phyloP scores from a whole-genome alignment of 2,888 invertebrate species.

The Watsonalla binaria region DNA sequence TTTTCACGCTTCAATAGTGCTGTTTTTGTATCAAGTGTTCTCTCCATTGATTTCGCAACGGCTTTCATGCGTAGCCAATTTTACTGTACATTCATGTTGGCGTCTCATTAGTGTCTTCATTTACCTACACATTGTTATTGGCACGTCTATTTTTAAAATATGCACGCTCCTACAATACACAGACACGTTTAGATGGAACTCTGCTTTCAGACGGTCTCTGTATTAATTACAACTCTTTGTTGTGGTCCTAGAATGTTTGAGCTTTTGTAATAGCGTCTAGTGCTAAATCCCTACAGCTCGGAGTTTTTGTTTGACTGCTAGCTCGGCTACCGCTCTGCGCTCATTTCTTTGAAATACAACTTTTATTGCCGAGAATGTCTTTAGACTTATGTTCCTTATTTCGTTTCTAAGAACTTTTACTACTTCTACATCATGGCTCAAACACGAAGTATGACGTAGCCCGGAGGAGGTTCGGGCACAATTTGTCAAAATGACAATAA shows the following conservation, averaged over 20 bases:
- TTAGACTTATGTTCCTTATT: background rate
- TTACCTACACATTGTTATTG: slow-evolving; percentile 54
- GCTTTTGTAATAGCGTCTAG: slow-evolving; percentile 5
- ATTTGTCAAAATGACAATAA: slow-evolving; percentile 23
- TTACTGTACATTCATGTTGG: slow-evolving; percentile 42
- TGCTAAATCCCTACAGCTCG: background rate
- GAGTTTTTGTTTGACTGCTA: background rate
- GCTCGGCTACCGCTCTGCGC: background rate
- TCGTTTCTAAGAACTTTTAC: slow-evolving; percentile 1
- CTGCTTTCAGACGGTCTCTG: slow-evolving; percentile 14
- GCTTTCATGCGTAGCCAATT: slow-evolving; percentile 43
- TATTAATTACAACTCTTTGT: slow-evolving; percentile 32
- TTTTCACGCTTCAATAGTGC: slow-evolving; percentile 12
- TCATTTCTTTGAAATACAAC: background rate
- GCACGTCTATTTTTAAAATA: slow-evolving; percentile 51
- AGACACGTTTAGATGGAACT: slow-evolving; percentile 23
- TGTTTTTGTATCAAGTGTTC: slow-evolving; percentile 16
- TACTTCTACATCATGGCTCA: background rate
- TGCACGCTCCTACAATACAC: slow-evolving; percentile 25
- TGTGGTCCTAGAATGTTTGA: slow-evolving; percentile 17
- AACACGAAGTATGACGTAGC: slow-evolving; percentile 15
- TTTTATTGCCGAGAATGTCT: background rate
- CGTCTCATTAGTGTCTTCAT: slow-evolving; percentile 64
- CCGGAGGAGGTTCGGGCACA: slow-evolving; percentile 14
- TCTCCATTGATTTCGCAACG: slow-evolving; percentile 30